phyloP scores from a whole-genome alignment of 2,888 invertebrate species.

The Machimus rusticus region DNA sequence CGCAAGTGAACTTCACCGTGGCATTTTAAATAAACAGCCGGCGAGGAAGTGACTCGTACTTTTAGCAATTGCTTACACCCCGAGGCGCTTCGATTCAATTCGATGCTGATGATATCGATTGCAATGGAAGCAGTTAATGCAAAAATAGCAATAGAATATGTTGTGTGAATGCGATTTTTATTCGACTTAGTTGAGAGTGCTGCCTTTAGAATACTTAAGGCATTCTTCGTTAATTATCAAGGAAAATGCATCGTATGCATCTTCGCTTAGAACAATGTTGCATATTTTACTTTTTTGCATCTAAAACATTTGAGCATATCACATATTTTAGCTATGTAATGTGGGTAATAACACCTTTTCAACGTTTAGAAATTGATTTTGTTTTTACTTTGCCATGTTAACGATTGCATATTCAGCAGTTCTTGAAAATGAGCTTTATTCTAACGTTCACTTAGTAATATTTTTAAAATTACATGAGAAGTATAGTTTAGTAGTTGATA shows the following conservation, averaged over 20 bases:
- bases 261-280: neutral
- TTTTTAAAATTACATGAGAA: too few relatives aligned
- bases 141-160: neutral
- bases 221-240: neutral
- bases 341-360: too few relatives aligned
- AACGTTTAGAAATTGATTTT: too few relatives aligned
- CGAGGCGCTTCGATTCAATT: neutral
- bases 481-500: too few relatives aligned
- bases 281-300: too few relatives aligned
- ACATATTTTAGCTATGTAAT: too few relatives aligned
- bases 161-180: neutral
- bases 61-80: neutral
- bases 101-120: neutral
- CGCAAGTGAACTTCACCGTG: conserved; percentile 6
- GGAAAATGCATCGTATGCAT: neutral
- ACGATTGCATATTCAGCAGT: too few relatives aligned
- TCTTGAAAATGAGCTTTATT: too few relatives aligned
- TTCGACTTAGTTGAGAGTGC: neutral
- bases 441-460: too few relatives aligned
- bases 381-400: too few relatives aligned
- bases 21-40: conserved; percentile 11
- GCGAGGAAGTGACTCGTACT: neutral
- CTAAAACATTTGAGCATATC: too few relatives aligned
- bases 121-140: neutral
- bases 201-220: neutral